Evolutionary conservation across 2,797 vertebrate genomes (phyloP), one percentile per base, ranked within the genome.

Genomic region (Chaetodon trifasciatus): DNA sequence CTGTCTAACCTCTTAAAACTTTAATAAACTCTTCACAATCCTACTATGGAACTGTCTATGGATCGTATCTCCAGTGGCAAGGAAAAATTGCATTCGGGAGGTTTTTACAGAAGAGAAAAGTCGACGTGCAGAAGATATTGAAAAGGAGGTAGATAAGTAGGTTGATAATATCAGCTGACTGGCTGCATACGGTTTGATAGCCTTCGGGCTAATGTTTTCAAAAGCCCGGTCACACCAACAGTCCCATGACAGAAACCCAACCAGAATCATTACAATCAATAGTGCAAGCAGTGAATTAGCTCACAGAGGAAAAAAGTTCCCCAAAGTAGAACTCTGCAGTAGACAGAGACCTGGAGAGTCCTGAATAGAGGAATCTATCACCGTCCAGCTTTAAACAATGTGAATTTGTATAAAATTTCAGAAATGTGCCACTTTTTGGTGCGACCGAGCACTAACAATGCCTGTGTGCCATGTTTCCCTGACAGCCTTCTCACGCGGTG

Each of bases 401-500:
- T 32, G 15, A 32, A 32, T 32, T 32, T 32, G 28, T 32, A 44
- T 44, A 4, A 44, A 44, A 5, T 44, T 44, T 13, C 8, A 47
- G 17, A 35, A 35, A 32, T 13, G 37, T 35, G 19, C 35, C 47
- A 44, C 23, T 53, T 62, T 63, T 35, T 39, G 37, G 44, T 52
- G 10, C 9, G 58, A 39, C 10, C 0, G 2, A 37, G 11, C 64
- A 55, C 23, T 23, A 40, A 69, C 32, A 70, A 13, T 37, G 60
- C 71, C 58, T 60, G 32, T 52, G 44, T 37, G 39, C 32, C 19
- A 65, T 47, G 23, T 46, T 67, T 72, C 42, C 17, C 56, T 35
- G 42, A 16, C 55, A 61, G 32, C 5, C 2, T n/a, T 21, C 32
- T 63, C 16, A 24, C 50, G 21, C n/a, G 23, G 40, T 62, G 47